Evolutionary conservation across 2,113 vertebrate species (phyloP).

Genomic region (Labeo rohita): DNA sequence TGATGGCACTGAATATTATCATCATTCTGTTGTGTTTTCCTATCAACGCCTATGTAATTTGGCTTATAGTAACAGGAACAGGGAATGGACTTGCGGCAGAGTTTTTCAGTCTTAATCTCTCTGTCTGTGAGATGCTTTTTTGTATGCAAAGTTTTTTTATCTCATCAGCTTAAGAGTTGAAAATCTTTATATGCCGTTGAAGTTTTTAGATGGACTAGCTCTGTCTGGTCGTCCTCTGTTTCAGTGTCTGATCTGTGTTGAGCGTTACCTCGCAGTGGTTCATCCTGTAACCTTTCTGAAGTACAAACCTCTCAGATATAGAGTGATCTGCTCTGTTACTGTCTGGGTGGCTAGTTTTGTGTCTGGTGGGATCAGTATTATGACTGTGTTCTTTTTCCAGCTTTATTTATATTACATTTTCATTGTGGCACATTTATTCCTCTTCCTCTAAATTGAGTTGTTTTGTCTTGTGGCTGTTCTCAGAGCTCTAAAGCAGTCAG

Average conservation of each 20-base stretch:
- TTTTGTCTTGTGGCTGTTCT: constrained; percentile 5
- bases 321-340: constrained; percentile 12
- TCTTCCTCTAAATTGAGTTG: neutral
- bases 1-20: neutral
- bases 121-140: constrained; percentile 26
- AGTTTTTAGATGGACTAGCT: neutral
- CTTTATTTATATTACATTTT: neutral
- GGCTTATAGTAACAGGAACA: constrained; percentile 39
- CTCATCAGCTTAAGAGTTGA: too few species aligned
- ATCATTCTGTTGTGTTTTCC: constrained; percentile 16
- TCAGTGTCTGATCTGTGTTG: neutral
- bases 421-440: neutral
- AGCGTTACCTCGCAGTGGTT: neutral
- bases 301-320: constrained; percentile 23
- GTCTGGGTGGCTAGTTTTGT: constrained; percentile 16
- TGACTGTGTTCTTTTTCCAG: too few species aligned
- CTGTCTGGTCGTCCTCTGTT: constrained; percentile 6
- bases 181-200: too few species aligned
- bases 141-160: neutral
- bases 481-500: constrained; percentile 5
- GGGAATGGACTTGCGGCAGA: constrained; percentile 28
- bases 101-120: neutral
- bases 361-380: neutral
- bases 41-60: constrained; percentile 34
- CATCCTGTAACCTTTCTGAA: neutral